phyloP scores from a whole-genome alignment of 37 sponge, comb jelly and placozoan genomes.

The Hexactinellida sp. region DNA sequence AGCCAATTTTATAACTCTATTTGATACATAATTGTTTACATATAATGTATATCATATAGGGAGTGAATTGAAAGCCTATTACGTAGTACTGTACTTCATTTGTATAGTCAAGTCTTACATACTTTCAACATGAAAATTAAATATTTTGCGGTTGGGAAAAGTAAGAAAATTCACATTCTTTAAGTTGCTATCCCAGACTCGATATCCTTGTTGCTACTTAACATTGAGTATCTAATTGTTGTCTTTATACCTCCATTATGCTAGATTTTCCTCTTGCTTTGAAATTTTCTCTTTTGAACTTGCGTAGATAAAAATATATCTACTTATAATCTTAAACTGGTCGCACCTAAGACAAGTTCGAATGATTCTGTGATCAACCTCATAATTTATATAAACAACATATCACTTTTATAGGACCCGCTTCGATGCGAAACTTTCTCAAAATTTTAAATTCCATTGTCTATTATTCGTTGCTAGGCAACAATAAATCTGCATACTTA shows the following conservation, averaged over 20 bases:
- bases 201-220: no score
- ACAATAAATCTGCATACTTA: no score
- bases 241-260: neutral
- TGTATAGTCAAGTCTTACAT: neutral
- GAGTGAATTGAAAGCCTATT: neutral
- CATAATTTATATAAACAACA: neutral
- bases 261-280: neutral
- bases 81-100: neutral
- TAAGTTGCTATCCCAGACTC: no score
- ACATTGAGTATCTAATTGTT: neutral
- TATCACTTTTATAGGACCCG: neutral
- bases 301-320: neutral
- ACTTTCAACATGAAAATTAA: no score
- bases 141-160: neutral
- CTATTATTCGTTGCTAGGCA: neutral
- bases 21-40: neutral
- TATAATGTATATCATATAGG: neutral
- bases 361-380: neutral
- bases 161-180: neutral
- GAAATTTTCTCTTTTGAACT: neutral
- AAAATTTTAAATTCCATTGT: neutral
- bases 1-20: no score
- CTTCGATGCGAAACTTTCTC: neutral
- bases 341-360: neutral
- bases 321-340: neutral